phyloP scores from a whole-genome alignment of 2,797 vertebrate genomes.

The Bradypodion pumilum region DNA sequence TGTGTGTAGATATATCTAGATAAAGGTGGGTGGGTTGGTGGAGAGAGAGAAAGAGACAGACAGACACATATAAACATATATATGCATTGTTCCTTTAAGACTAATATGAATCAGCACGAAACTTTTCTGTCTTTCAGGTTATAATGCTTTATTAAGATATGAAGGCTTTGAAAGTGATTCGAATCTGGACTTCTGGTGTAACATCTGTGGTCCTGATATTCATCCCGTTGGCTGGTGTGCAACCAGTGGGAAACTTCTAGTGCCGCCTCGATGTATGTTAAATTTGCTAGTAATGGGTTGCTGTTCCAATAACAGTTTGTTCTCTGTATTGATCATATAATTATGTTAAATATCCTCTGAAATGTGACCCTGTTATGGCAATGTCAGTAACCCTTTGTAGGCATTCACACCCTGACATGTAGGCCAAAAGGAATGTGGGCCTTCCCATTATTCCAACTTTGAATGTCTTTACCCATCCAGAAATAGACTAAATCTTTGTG shows the following conservation, averaged over 20 bases:
- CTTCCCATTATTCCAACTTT: too few species aligned
- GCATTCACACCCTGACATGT: too few species aligned
- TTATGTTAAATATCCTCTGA: neutral
- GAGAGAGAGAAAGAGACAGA: too few species aligned
- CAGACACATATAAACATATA: too few species aligned
- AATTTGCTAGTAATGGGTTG: neutral
- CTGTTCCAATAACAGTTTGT: neutral
- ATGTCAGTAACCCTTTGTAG: neutral
- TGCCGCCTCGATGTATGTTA: slow-evolving; percentile 95
- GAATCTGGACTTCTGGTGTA: slow-evolving; percentile 96
- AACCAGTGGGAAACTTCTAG: slow-evolving; percentile 93
- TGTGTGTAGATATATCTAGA: too few species aligned
- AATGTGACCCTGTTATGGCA: neutral
- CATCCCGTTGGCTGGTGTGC: slow-evolving; percentile 98
- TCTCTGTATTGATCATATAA: neutral
- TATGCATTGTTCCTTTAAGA: neutral
- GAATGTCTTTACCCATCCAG: too few species aligned
- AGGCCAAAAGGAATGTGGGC: too few species aligned
- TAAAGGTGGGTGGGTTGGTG: too few species aligned
- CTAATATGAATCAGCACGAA: neutral
- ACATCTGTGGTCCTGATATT: slow-evolving; percentile 91
- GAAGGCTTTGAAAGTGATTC: slow-evolving; percentile 96
- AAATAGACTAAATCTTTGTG: too few species aligned
- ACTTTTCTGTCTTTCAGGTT: slow-evolving; percentile 80
- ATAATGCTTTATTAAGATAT: slow-evolving; percentile 93